Evolutionary conservation across 2,888 invertebrate genomes (phyloP), one percentile per base, ranked within the genome.

Genomic region (Carpatolechia fugitivella): DNA sequence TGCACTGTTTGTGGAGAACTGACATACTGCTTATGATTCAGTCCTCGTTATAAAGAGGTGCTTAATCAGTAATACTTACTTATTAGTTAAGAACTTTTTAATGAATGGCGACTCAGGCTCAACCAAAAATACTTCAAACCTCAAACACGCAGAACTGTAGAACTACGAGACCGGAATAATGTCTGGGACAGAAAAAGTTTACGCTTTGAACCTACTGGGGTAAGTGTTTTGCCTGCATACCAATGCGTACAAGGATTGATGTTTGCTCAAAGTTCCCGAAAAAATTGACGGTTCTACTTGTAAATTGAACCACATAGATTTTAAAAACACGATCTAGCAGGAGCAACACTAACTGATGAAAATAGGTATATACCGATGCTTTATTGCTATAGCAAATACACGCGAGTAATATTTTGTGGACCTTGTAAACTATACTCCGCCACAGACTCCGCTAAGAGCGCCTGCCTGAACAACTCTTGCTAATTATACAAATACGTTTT

Each of bases 211-310:
- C 85, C 82, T 82, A 75, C 80, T 76, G 77, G 85, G 85, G 85
- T 85, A 86, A 87, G 87, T 87, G 86, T 88, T 87, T 87, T 87
- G 87, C 88, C 83, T 79, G 86, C 85, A 88, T 87, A 85, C 85
- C 82, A 85, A 88, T 86, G 81, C 74, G 80, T 77, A 74, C 78
- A 85, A 86, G 86, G 85, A 85, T 85, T 85, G 82, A 79, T 85
- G 82, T 82, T 81, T 82, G 79, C 69, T 73, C 70, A 78, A 77
- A 64, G 60, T 70, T 66, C n/a, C 52, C 36, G 18, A 41, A 57
- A 54, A 54, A 57, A 54, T 40, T 44, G 24, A 33, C 20, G 47
- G 36, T 38, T 52, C 52, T 52, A 48, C 14, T 52, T 33, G 33
- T 8, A 44, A 24, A 35, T n/a, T n/a, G n/a, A n/a, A n/a, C n/a